Base-by-base conservation (phyloP, 2,888 invertebrate species). In the Leptarthrus brevirostris region DNA sequence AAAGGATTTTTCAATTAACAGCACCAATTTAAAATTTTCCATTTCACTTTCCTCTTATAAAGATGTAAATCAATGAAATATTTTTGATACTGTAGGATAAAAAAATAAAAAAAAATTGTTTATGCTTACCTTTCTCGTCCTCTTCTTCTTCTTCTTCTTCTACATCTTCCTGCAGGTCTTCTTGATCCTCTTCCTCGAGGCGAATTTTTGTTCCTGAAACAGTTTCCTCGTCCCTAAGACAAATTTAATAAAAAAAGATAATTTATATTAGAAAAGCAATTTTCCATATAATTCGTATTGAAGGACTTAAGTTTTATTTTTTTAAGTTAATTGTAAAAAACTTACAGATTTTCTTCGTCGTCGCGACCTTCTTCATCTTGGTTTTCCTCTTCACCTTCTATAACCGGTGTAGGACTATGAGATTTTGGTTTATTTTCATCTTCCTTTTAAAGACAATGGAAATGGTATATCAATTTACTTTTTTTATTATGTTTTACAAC, bases 171-270 rank as follows among this genome's bases (percentile, higher is more conserved):
- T 88, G 85, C 74, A 81, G 86, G 76, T 87, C 88, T 75, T 92
- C 93, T 2, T 80, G 80, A 52, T 89, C 92, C 78, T 90, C 90
- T 66, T 90, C 88, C 74, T 92, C 91, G 52, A 91, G 85, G 14
- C 90, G 88, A 20, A 90, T 89, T 81, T 92, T 92, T 40, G 89
- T 89, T 80, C 92, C 91, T 20, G 91, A 93, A 77, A 90, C 90
- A 69, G 89, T 89, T 79, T 91, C 93, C 77, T 91, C 89, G 76
- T 88, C 93, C 81, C 92, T 90, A 77, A 89, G 90, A n/a, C n/a
- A n/a, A n/a, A n/a, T 30, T 30, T 30, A 1, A 1, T 30, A n/a
- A n/a, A n/a, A n/a, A n/a, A n/a, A n/a, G 12, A 10, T 61, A 78
- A 18, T 10, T 24, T 6, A 6, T 30, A 30, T 30, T 1, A 30